Conservation (phyloP, 2,888 invertebrate species). For the Drosophila bunnanda region DNA sequence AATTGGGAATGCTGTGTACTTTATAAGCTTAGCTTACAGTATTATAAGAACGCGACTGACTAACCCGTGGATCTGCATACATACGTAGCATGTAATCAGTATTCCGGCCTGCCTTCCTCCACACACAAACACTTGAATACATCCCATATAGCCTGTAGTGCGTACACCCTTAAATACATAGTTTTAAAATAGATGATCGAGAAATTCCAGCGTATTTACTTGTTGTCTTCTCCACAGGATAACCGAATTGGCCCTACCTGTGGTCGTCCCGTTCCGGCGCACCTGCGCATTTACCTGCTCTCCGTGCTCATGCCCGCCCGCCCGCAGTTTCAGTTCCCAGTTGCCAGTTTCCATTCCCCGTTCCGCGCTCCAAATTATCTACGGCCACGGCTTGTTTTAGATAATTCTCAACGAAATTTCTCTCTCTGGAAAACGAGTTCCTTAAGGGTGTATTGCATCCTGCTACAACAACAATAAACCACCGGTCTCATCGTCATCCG, state of each 20-base stretch:
- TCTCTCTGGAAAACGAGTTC: constrained; percentile 78
- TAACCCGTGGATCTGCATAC: constrained; percentile 43
- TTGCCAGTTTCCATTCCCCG: constrained; percentile 7
- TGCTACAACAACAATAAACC: constrained; percentile 46
- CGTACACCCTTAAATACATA: constrained; percentile 10
- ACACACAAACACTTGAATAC: constrained; percentile 12
- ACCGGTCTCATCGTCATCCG: constrained; percentile 49
- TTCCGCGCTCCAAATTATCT: constrained; percentile 25
- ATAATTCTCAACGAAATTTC: constrained; percentile 47
- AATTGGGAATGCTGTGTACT: constrained; percentile 24
- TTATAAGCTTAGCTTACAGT: constrained; percentile 76
- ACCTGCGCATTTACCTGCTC: constrained; percentile 43
- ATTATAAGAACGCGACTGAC: constrained; percentile 71
- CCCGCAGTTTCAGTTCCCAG: constrained; percentile 36
- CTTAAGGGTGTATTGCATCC: constrained; percentile 68
- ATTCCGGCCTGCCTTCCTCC: constrained; percentile 33
- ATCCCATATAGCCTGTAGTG: constrained; percentile 12
- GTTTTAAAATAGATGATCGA: constrained; percentile 31
- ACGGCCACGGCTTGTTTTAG: constrained; percentile 18
- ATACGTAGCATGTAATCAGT: constrained; percentile 67
- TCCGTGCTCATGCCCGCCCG: not conserved
- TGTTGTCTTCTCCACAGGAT: constrained; percentile 28
- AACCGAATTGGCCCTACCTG: constrained; percentile 29
- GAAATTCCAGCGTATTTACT: constrained; percentile 25
- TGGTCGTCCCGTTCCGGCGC: constrained; percentile 18